Evolutionary conservation across 2,797 vertebrate species (phyloP).

Genomic region (Silurus lanzhouensis): DNA sequence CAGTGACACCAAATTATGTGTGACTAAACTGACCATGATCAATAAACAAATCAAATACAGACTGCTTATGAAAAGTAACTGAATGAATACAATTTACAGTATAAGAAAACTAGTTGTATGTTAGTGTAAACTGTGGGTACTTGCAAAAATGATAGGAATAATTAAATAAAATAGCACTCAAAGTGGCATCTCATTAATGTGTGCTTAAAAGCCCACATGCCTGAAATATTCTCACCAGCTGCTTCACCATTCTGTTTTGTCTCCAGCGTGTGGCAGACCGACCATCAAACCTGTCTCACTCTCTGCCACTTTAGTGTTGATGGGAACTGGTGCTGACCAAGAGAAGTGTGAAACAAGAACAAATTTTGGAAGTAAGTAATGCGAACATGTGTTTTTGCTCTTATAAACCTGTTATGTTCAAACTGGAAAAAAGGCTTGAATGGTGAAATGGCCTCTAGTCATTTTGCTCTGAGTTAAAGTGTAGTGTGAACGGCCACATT

Average conservation of each 20-base stretch:
- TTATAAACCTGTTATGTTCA: conserved; percentile 42
- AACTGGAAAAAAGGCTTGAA: conserved; percentile 23
- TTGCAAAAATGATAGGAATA: neutral
- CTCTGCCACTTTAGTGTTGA: conserved; percentile 42
- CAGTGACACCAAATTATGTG: neutral
- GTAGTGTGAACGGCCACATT: conserved; percentile 31
- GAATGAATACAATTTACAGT: neutral
- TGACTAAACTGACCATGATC: neutral
- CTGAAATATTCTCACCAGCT: conserved; percentile 18
- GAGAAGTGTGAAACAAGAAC: conserved; percentile 48
- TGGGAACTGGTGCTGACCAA: conserved; percentile 53
- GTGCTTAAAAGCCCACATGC: conserved; percentile 3
- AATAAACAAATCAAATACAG: neutral
- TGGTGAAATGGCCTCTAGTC: conserved; percentile 27
- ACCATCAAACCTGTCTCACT: conserved; percentile 40
- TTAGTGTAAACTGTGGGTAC: neutral
- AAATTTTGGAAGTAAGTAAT: conserved; percentile 46
- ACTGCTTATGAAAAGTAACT: neutral
- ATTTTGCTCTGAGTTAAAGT: conserved; percentile 26
- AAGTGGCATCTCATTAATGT: conserved; percentile 24
- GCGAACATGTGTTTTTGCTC: conserved; percentile 51
- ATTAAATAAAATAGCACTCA: neutral
- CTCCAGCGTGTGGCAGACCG: conserved; percentile 32
- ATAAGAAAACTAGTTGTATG: neutral
- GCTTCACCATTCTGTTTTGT: conserved; percentile 43